These are phyloP conservation scores for Thalassarche chlororhynchos DNA, from an alignment of 2,113 vertebrate genomes.

Conservation along the genomic window DNA sequence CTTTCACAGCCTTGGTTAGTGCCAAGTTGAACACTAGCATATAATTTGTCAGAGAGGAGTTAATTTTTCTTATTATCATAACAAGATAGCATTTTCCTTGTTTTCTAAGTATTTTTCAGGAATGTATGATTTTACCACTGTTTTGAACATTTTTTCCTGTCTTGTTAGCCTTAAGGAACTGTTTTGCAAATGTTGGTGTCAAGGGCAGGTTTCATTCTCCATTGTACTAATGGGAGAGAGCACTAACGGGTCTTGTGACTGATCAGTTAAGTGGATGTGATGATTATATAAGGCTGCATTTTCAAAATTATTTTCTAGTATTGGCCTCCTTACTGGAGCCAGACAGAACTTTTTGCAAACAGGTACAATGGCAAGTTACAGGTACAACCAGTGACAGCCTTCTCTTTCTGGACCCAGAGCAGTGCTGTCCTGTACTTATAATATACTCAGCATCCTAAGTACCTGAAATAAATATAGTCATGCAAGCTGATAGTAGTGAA, in stretches of 20 bases:
- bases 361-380: background rate
- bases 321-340: background rate
- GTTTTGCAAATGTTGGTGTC: background rate
- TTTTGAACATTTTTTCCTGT: background rate
- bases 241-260: background rate
- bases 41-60: conserved; percentile 58
- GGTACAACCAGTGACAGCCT: background rate
- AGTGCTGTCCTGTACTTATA: background rate
- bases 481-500: background rate
- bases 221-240: background rate
- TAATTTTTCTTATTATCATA: conserved; percentile 39
- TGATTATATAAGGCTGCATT: background rate
- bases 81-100: background rate
- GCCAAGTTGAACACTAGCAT: background rate
- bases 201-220: background rate
- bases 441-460: background rate
- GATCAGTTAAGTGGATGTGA: background rate
- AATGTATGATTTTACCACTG: background rate
- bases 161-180: background rate
- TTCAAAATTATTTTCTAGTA: background rate
- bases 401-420: background rate
- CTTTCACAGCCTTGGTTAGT: conserved; percentile 41
- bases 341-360: background rate
- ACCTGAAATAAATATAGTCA: background rate
- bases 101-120: background rate